A percentile compares a stretch with the other conserved stretches of the same genome.
Evolutionary conservation across 1,140 invertebrate genomes (phyloP).

Genomic region (Harlomillsia oculata): DNA sequence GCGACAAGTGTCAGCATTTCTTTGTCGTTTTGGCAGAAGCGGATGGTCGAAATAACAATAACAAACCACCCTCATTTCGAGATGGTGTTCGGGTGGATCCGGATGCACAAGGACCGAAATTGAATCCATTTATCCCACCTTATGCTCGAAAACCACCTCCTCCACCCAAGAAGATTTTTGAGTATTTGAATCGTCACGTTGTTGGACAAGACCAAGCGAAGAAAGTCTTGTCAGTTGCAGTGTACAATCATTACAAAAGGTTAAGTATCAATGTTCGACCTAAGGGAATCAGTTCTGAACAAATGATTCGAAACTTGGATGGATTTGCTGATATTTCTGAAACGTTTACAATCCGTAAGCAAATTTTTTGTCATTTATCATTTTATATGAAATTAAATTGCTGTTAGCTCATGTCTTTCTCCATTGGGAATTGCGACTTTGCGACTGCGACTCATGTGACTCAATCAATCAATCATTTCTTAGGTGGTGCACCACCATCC

Average conservation of each 20-base stretch:
- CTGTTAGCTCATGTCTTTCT: no score
- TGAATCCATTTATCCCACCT: no score
- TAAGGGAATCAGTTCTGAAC: conserved; percentile 30
- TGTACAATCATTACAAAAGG: conserved; percentile 98
- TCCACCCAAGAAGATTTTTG: conserved; percentile 67
- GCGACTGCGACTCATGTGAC: no score
- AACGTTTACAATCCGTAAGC: conserved; percentile 31
- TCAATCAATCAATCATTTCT: no score
- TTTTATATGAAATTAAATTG: no score
- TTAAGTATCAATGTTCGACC: conserved; percentile 86
- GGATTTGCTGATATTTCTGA: conserved; percentile 30
- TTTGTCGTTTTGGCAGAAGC: conserved; percentile 91
- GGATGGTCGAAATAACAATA: conserved; percentile 51
- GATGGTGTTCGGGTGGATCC: no score
- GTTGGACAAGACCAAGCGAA: conserved; percentile 97
- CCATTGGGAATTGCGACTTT: no score
- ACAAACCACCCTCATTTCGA: no score
- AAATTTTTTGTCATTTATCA: no score
- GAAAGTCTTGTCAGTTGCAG: conserved; percentile 95
- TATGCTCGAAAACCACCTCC: conserved; percentile 73
- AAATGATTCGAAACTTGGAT: conserved; percentile 32
- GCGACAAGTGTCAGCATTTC: conserved; percentile 95
- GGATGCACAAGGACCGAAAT: conserved; percentile 16
- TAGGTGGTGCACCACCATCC: no score
- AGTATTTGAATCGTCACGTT: conserved; percentile 47